Evolutionary conservation across 2,797 vertebrate species (phyloP), one percentile per base, ranked within the genome.

Genomic region (Periparus ater): DNA sequence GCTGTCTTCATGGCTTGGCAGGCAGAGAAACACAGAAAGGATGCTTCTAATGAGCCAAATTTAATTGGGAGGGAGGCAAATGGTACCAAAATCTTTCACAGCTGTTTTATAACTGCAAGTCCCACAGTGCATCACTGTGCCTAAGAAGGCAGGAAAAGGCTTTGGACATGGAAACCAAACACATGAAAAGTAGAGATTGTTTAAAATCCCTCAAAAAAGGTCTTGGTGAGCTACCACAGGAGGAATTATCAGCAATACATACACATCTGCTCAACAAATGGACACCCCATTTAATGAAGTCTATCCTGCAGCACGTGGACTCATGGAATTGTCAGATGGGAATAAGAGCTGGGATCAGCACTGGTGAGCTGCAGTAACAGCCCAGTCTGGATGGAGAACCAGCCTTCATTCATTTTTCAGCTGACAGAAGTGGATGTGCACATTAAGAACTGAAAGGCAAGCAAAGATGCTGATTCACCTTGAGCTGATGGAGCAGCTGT

Each of bases 231-330:
- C 53, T 80, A 57, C 27, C 57, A 47, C 2, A 48, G 55, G 38
- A 78, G 47, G 30, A 45, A 73, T 18, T 51, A 51, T 6, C 38
- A 85, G 40, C 15, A 62, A 48, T 10, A 61, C 2, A 42, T 3
- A 36, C 16, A 57, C 44, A 78, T 44, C 50, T 63, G 66, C 50
- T 66, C 9, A 40, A 47, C 18, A 80, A 66, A 70, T 2, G 9
- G 42, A 50, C 34, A 75, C 11, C 13, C 58, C 58, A 6, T 7
- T n/a, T 13, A 40, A 18, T 5, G 20, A 70, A 32, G 3, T 6
- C 30, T 10, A 5, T 7, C 36, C 57, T 48, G 30, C 82, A 55
- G 29, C 1, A 12, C 1, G 0, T 0, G 32, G 44, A 38, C 42
- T 42, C 65, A 21, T 17, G 4, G 65, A 53, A 34, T 3, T 6